Conservation (phyloP, 2,113 vertebrate species). For the Phyllopteryx taeniolatus region DNA sequence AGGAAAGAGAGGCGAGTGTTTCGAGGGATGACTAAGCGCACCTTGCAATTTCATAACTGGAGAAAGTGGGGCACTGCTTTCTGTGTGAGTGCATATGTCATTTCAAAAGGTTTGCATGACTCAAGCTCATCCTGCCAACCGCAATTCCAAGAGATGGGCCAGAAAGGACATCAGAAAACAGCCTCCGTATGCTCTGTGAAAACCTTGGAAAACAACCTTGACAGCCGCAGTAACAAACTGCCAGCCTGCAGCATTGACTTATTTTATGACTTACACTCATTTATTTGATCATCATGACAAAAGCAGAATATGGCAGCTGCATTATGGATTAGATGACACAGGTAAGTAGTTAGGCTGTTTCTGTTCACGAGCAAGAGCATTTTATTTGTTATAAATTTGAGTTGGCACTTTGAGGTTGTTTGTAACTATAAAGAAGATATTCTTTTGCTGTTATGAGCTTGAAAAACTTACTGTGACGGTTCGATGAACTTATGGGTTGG, state of each 20-base stretch:
- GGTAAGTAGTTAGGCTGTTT: neutral
- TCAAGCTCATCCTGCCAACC: neutral
- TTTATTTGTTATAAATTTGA: neutral
- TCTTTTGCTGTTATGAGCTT: neutral
- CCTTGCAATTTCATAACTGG: slow-evolving; percentile 20
- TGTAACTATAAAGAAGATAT: neutral
- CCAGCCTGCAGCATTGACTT: neutral
- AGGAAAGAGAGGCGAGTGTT: neutral
- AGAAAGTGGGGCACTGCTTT: slow-evolving; percentile 17
- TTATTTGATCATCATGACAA: slow-evolving; percentile 10
- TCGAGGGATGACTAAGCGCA: slow-evolving; percentile 33
- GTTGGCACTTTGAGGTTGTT: slow-evolving; percentile 2
- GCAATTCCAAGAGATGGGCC: neutral
- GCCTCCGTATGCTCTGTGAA: neutral
- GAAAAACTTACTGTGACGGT: neutral
- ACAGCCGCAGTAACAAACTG: neutral
- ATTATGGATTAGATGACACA: neutral
- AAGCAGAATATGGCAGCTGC: slow-evolving; percentile 2
- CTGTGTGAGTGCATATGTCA: slow-evolving; percentile 6
- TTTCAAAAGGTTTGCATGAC: slow-evolving; percentile 2
- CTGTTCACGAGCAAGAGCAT: neutral
- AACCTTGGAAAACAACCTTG: neutral
- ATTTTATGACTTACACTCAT: neutral
- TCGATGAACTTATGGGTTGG: neutral
- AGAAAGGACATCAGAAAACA: slow-evolving; percentile 11